These are phyloP conservation scores for Fregata magnificens DNA, from an alignment of 2,113 vertebrate species.

Conservation along the genomic window DNA sequence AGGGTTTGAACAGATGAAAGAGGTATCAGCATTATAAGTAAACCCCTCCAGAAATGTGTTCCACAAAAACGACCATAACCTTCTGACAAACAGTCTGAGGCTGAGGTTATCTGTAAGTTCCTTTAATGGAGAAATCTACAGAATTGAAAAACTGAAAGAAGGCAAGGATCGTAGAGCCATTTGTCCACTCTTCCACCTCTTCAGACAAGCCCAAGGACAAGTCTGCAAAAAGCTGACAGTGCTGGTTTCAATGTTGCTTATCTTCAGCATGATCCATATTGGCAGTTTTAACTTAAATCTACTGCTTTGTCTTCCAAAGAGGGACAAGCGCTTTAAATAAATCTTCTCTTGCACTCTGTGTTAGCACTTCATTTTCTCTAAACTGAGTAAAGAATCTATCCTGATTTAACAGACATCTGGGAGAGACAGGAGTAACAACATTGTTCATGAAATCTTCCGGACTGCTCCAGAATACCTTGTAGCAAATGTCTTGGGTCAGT, in stretches of 20 bases:
- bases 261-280: constrained; percentile 9
- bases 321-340: neutral
- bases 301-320: constrained; percentile 16
- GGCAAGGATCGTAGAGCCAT: neutral
- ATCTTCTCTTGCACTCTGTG: neutral
- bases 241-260: neutral
- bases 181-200: neutral
- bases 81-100: neutral
- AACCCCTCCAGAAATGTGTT: neutral
- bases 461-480: neutral
- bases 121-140: neutral
- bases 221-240: neutral
- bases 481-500: neutral
- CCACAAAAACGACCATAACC: neutral
- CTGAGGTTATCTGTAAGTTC: neutral
- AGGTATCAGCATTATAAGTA: neutral
- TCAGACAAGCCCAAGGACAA: constrained; percentile 1
- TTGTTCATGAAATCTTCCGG: neutral
- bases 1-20: neutral
- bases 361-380: constrained; percentile 34
- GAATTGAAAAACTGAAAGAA: neutral
- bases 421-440: neutral
- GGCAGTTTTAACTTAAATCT: constrained; percentile 21
- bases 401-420: constrained; percentile 18
- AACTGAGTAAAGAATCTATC: neutral